Evolutionary conservation across 2,888 invertebrate genomes (phyloP), one percentile per base, ranked within the genome.

Genomic region (Ecliptopera silaceata): DNA sequence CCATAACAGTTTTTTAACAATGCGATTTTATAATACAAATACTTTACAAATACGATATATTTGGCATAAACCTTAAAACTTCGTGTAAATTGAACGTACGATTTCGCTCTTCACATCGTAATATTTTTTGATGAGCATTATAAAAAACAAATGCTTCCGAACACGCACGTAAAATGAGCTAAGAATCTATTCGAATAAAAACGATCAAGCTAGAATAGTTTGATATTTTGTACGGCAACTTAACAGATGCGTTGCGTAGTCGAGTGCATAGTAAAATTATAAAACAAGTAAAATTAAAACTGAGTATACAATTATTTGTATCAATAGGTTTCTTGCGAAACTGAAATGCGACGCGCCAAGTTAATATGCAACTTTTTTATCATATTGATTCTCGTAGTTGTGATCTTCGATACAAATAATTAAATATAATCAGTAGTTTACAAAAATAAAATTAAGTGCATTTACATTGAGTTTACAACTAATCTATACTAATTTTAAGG

Each of bases 41-140:
- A 88, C 83, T 82, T 83, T 82, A 86, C 84, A 50, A 71, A 72
- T 86, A 88, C 83, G 86, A 90, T 88, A 89, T 91, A 91, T 91
- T 91, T 91, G 91, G 91, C 87, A 88, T 90, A 77, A 85, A 84
- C 84, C 80, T 88, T 84, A 86, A 71, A 80, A 85, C 80, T 72
- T 75, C 75, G 79, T 78, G 79, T 50, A 49, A 38, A 54, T 55
- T 36, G 29, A 49, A 58, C 77, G 79, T 79, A 32, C 41, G 32
- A 17, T 31, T 39, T 26, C 12, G 5, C 6, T 26, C 41, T 36
- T 38, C n/a, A 31, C 38, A 38, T 17, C 11, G 3, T 10, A 10
- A 13, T 12, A n/a, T 34, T 41, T 49, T 51, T 34, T 49, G 58
- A 57, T 58, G 44, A 53, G 17, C 34, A 45, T 48, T 15, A 8